Evolutionary conservation across 2,888 invertebrate species (phyloP).

Genomic region (Acrobasis consociella): DNA sequence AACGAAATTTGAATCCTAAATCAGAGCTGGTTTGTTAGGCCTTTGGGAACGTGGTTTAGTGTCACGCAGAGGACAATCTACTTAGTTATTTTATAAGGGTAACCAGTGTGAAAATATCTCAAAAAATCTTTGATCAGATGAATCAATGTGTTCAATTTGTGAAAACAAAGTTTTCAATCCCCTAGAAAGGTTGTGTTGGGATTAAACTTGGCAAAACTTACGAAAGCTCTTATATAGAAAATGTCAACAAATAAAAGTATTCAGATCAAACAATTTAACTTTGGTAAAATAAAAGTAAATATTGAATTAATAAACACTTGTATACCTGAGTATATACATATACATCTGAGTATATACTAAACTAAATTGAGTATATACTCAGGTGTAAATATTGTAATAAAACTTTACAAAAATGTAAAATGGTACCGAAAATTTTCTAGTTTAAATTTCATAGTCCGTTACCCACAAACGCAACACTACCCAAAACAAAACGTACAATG

Average conservation of each 20-base stretch:
- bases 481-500: conserved; percentile 11
- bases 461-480: conserved; percentile 3
- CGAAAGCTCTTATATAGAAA: too few relatives aligned
- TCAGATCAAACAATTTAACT: too few relatives aligned
- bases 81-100: not conserved
- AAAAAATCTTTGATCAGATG: not conserved
- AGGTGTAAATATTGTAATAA: too few relatives aligned
- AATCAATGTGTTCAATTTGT: not conserved
- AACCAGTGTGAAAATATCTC: not conserved
- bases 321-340: too few relatives aligned
- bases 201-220: not conserved
- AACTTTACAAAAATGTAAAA: not conserved
- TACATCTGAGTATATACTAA: too few relatives aligned
- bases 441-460: conserved; percentile 5
- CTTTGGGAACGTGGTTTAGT: not conserved
- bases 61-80: not conserved
- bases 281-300: too few relatives aligned
- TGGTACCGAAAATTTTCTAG: not conserved
- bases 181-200: not conserved
- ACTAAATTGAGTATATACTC: too few relatives aligned
- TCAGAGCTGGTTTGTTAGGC: conserved; percentile 27
- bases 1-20: conserved; percentile 29
- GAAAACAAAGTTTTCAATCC: not conserved
- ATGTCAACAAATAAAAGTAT: too few relatives aligned
- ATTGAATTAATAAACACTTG: too few relatives aligned